phyloP scores from a whole-genome alignment of 2,113 vertebrate species.

The Bostrychus sinensis region DNA sequence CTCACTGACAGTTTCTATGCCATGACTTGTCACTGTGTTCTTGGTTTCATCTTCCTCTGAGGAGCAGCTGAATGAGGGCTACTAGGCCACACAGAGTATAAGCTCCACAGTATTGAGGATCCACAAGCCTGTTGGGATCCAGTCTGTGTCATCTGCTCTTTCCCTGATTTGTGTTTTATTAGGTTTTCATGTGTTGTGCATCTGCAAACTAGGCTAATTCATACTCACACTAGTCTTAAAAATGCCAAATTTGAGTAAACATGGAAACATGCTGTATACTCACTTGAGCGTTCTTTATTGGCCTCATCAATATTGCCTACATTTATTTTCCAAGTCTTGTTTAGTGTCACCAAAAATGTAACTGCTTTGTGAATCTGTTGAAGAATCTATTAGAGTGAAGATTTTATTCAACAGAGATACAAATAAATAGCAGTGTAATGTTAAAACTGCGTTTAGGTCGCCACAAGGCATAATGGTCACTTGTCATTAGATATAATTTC shows the following conservation, averaged over 20 bases:
- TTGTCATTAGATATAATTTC: too few species aligned
- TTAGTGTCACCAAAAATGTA: too few species aligned
- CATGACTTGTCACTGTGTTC: constrained; percentile 51
- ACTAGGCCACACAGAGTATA: constrained; percentile 40
- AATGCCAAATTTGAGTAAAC: constrained; percentile 23
- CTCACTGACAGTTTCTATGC: constrained; percentile 39
- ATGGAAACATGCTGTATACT: constrained; percentile 30
- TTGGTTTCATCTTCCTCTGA: constrained; percentile 50
- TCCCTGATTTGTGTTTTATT: constrained; percentile 7
- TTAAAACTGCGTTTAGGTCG: too few species aligned
- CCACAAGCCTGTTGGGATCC: constrained; percentile 4
- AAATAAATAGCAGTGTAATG: too few species aligned
- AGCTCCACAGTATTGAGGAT: constrained; percentile 23
- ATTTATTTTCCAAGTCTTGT: too few species aligned
- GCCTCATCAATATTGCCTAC: constrained; percentile 14
- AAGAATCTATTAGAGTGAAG: too few species aligned
- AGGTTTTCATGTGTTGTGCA: constrained; percentile 16
- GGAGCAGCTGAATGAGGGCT: constrained; percentile 41
- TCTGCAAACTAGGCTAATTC: constrained; percentile 33
- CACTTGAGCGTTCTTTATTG: constrained; percentile 18
- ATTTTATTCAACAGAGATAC: too few species aligned
- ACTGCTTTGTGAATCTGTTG: too few species aligned
- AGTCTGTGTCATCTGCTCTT: constrained; percentile 13
- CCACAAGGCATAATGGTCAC: too few species aligned
- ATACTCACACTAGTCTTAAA: constrained; percentile 17